Evolutionary conservation across 2,797 vertebrate genomes (phyloP).

Genomic region (Glyptemys insculpta): DNA sequence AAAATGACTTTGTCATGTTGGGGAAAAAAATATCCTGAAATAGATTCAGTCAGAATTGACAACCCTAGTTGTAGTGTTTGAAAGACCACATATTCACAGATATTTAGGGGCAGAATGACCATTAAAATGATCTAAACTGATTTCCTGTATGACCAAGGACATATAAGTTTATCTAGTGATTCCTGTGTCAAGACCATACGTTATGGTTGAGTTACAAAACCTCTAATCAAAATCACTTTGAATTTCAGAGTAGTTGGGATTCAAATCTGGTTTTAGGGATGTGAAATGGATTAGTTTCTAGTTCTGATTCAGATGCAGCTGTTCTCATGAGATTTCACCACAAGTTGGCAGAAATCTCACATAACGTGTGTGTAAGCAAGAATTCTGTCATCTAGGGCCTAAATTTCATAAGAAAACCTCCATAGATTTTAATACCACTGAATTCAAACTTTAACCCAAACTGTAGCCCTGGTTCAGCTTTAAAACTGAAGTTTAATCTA

Average conservation of each 20-base stretch:
- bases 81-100: background rate
- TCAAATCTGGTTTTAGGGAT: background rate
- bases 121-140: background rate
- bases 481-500: background rate
- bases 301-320: background rate
- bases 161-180: background rate
- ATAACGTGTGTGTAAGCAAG: background rate
- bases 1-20: no score
- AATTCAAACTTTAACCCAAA: background rate
- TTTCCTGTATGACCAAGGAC: background rate
- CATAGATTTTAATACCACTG: background rate
- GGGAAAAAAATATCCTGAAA: no score
- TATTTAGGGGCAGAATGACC: background rate
- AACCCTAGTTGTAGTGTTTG: no score
- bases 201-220: background rate
- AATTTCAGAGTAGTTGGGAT: background rate
- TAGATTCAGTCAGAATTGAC: no score
- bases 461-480: background rate
- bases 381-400: background rate
- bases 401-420: background rate
- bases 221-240: background rate
- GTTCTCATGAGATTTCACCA: background rate
- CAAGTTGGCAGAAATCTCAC: background rate
- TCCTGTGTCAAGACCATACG: background rate
- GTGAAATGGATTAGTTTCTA: background rate